Base-by-base conservation (phyloP, 2,113 vertebrate genomes). In the Cyanoramphus novaezelandiae region DNA sequence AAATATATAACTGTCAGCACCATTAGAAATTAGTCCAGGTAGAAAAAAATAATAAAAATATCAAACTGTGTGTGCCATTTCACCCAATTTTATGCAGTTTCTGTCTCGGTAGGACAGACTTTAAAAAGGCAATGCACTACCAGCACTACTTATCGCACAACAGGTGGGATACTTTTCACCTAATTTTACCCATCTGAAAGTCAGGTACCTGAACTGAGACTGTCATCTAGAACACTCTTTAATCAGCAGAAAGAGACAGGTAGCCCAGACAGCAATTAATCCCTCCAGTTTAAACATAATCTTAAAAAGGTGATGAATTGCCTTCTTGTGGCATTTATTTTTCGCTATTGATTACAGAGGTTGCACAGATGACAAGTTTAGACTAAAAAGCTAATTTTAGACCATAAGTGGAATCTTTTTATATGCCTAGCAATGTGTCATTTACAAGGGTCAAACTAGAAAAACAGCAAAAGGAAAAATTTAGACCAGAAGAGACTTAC, bases 301-400 rank as follows among this genome's bases (percentile, higher is more conserved):
- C 57, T 92, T 91, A 76, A 93, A 59, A 37, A 69, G 16, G 44
- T 57, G 65, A 89, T 82, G 13, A 86, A 92, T 72, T 91, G 69
- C 74, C 50, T 84, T 71, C 70, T 71, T 75, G 69, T 20, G 16
- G 27, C 82, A 95, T 95, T 92, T 95, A 71, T 80, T 55, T 95
- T 91, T 85, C 1, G 0, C 41, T 39, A 92, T 37, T 88, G 91
- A 93, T 92, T 91, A 64, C 65, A 84, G 50, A 92, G 43, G 47
- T 75, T 84, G 68, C 72, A 77, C n/a, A 76, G 69, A 95, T 86
- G 80, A 82, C 80, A 92, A 93, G 37, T 78, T 96, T 84, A 94
- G 80, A 71, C 65, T 52, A 75, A 83, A 64, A 84, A 91, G 55
- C 80, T 95, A 86, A 91, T 93, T 96, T 95, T 92, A 93, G 89